These are phyloP conservation scores for Tubulanus polymorphus DNA, from an alignment of 2,888 invertebrate species.

Conservation along the genomic window DNA sequence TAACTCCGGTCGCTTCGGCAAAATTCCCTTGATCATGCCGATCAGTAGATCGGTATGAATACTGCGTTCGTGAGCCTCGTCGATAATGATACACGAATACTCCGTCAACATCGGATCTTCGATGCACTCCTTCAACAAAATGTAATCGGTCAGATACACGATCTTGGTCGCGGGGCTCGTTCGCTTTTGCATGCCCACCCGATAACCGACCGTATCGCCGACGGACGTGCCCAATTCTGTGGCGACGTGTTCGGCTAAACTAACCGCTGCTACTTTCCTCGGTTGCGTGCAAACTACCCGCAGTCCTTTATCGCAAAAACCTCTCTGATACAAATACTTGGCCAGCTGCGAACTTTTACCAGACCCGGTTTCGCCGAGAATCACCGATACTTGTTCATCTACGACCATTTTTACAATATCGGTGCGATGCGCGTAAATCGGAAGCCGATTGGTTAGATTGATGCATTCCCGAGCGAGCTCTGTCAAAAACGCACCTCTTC, in stretches of 20 bases:
- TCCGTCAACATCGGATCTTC: slow-evolving; percentile 29
- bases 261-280: slow-evolving; percentile 50
- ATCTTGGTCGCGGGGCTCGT: slow-evolving; percentile 30
- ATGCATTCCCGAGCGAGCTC: no score
- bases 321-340: slow-evolving; percentile 46
- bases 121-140: slow-evolving; percentile 46
- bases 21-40: slow-evolving; percentile 43
- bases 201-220: slow-evolving; percentile 41
- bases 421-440: slow-evolving; percentile 39
- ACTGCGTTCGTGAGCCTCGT: slow-evolving; percentile 53
- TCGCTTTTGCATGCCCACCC: slow-evolving; percentile 35
- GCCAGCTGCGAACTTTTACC: slow-evolving; percentile 53
- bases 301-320: slow-evolving; percentile 25
- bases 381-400: slow-evolving; percentile 37
- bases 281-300: slow-evolving; percentile 52
- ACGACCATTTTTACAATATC: slow-evolving; percentile 31
- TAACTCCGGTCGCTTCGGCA: slow-evolving; percentile 35
- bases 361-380: slow-evolving; percentile 52
- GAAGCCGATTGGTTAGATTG: no score
- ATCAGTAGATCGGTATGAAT: slow-evolving; percentile 51
- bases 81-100: slow-evolving; percentile 44
- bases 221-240: slow-evolving; percentile 36
- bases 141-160: slow-evolving; percentile 48
- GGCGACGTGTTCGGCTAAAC: slow-evolving; percentile 47
- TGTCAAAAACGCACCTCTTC: no score